Conservation (phyloP, 2,797 vertebrate genomes). For the Petrocephalus sullivani region DNA sequence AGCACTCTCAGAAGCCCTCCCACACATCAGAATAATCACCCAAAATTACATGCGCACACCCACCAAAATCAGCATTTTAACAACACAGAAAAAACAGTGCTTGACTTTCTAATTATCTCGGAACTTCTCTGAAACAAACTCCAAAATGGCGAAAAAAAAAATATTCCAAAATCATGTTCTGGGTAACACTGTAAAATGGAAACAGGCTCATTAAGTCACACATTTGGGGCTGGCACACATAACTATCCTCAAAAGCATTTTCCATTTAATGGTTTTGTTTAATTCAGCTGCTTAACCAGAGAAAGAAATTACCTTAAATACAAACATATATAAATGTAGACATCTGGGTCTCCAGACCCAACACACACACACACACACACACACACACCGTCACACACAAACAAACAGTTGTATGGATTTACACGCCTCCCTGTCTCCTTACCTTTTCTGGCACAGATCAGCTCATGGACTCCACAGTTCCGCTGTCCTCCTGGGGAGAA, state of each 20-base stretch:
- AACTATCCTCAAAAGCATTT: not conserved
- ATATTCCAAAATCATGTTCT: not conserved
- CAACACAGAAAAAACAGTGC: not conserved
- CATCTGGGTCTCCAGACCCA: not conserved
- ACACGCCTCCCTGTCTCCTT: constrained; percentile 40
- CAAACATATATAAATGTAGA: not conserved
- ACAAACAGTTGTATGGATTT: not conserved
- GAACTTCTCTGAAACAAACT: not conserved
- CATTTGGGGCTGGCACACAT: not conserved
- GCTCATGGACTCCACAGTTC: constrained; percentile 91
- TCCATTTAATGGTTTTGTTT: not conserved
- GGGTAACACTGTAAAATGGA: not conserved
- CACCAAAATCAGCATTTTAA: not conserved
- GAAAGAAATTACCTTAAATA: not conserved
- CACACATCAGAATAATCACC: not conserved
- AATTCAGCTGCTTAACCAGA: not conserved
- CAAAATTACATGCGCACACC: not conserved
- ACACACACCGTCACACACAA: not conserved
- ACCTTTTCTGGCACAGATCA: constrained; percentile 96
- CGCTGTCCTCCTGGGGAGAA: constrained; percentile 79
- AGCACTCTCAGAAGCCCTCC: not conserved
- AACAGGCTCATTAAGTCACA: not conserved
- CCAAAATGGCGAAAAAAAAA: not conserved
- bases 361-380: not conserved
- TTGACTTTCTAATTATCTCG: constrained; percentile 1